A percentile compares a stretch with the other conserved stretches of the same genome.
Conservation (phyloP, 1,140 invertebrate genomes). For the Drosophila sechellia region DNA sequence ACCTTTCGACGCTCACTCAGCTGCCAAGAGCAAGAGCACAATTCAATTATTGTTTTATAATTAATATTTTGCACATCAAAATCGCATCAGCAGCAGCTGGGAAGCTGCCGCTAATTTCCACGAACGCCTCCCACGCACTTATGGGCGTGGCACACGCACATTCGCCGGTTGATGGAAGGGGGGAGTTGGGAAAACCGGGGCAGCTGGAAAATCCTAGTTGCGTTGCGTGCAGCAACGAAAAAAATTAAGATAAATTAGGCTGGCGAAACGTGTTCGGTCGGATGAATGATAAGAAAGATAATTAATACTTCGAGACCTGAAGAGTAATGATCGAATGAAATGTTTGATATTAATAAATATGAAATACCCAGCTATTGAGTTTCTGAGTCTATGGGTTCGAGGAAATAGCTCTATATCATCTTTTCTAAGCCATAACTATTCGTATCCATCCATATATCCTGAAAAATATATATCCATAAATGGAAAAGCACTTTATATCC, state of each 20-base stretch:
- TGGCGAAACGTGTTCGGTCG: conserved; percentile 46
- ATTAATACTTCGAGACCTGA: conserved; percentile 56
- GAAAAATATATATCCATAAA: too few species aligned
- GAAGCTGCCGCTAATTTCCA: conserved; percentile 54
- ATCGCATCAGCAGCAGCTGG: conserved; percentile 77
- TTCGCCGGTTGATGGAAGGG: background rate
- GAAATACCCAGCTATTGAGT: conserved; percentile 4
- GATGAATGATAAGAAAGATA: conserved; percentile 43
- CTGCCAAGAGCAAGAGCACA: conserved; percentile 59
- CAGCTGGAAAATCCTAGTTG: conserved; percentile 36
- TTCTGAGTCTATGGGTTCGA: background rate
- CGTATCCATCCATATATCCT: conserved; percentile 45
- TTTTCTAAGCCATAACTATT: too few species aligned
- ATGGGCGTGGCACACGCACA: conserved; percentile 64
- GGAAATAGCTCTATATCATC: too few species aligned
- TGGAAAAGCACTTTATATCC: too few species aligned
- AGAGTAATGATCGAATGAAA: conserved; percentile 37
- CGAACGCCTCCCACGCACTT: conserved; percentile 38
- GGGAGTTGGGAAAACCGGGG: background rate
- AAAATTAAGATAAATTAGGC: conserved; percentile 67
- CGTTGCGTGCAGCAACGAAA: conserved; percentile 64
- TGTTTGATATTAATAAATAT: conserved; percentile 35
- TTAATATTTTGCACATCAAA: conserved; percentile 84
- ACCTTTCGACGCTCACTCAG: conserved; percentile 56
- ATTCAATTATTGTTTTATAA: conserved; percentile 83